Base-by-base conservation (phyloP, 1,140 invertebrate species). In the Platyscapa corneri region DNA sequence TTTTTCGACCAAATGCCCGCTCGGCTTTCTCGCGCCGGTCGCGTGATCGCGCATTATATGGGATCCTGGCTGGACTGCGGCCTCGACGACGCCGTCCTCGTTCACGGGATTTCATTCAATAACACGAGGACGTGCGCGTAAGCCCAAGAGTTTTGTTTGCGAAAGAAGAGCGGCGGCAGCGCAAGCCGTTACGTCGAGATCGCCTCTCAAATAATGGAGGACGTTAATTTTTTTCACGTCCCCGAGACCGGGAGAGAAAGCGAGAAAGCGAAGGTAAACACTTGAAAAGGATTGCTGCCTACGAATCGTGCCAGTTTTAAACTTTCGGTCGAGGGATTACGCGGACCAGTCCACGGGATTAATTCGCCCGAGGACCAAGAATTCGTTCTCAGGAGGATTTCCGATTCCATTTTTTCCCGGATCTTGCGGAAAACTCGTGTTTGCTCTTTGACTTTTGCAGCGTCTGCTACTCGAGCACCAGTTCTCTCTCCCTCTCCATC, bases 41-140 rank as follows among this genome's bases (percentile, higher is more conserved):
- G 14, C 86, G 72, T 83, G 72, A 67, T 79, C 46, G 70, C 42
- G 60, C 85, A 86, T 89, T 88, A 89, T 86, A 88, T 87, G 86
- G 86, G 88, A 88, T 88, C 89, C 88, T 88, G 46, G 76, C 7
- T 37, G 60, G 46, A 53, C 10, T 60, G 3, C 30, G 67, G 16
- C 7, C 20, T 20, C 70, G 30, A 27, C 32, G 32, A n/a, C 49
- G 42, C 27, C 70, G 46, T n/a, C 34, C 34, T 37, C 42, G 72
- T 16, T 34, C 14, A 86, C 80, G 84, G 89, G 91, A 92, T 92
- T 92, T 91, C 86, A 90, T 91, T 91, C 89, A 90, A 91, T 89
- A 92, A 91, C 90, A 91, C 85, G 86, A 30, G 84, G 72, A 86
- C 84, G 70, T 84, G 85, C 86, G 87, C 86, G 86, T 83, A 46